A percentile compares a stretch with the other conserved stretches of the same genome.
Conservation (phyloP, 1,140 invertebrate genomes). For the Papilio polyxenes region DNA sequence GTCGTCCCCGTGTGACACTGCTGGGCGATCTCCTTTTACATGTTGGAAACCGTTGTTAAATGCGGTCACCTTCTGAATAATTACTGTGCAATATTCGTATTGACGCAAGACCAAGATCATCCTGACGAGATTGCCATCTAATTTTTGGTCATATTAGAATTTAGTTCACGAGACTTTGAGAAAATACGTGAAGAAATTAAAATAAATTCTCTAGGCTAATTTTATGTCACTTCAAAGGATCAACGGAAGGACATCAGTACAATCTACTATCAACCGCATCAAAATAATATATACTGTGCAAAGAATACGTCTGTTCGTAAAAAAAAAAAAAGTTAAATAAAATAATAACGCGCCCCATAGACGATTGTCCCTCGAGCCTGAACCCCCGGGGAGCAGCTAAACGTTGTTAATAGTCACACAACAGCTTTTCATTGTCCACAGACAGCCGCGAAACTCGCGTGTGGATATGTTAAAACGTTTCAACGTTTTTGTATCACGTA, state of each 20-base stretch:
- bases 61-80: background rate
- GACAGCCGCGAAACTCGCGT: conserved; percentile 27
- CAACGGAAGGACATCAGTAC: background rate
- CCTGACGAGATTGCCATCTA: too few relatives aligned
- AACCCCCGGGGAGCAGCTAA: conserved; percentile 44
- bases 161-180: too few relatives aligned
- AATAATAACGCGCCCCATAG: conserved; percentile 35
- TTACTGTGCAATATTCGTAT: background rate
- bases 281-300: conserved; percentile 9
- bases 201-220: background rate
- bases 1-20: conserved; percentile 46
- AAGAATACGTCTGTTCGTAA: conserved; percentile 8
- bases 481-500: background rate
- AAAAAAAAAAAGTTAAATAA: conserved; percentile 36
- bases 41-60: background rate
- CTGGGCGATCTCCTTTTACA: conserved; percentile 1
- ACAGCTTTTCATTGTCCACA: conserved; percentile 42
- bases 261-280: conserved; percentile 4
- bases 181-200: too few relatives aligned
- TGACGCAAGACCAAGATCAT: too few relatives aligned
- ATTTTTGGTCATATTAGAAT: too few relatives aligned
- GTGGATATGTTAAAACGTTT: background rate
- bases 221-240: background rate
- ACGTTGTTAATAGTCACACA: conserved; percentile 47
- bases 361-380: conserved; percentile 35